Evolutionary conservation across 92 coral and sea anemone genomes (phyloP), one percentile per base, ranked within the genome.

Genomic region (Hydrozoanthus gracilis): DNA sequence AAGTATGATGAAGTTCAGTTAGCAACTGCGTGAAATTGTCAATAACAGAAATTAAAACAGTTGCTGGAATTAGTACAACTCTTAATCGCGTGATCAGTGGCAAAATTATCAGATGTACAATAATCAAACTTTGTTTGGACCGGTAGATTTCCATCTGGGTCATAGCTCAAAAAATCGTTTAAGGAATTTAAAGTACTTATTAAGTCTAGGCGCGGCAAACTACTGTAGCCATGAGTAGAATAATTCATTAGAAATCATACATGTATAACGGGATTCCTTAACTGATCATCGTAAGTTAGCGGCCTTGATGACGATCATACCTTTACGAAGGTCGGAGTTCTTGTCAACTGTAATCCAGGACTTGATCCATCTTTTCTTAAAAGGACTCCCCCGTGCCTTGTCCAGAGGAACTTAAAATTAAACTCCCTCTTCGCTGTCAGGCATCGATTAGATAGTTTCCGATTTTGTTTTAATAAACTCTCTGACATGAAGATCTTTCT

Each of bases 51-150:
- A 74, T 27, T 27, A 27, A 27, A 74, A 74, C 49, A 74, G 49
- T 67, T 67, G 72, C 44, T 67, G 72, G 78, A 47, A 52, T 83
- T 61, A 51, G 80, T 77, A 72, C 86, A 84, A 54, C 64, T 78
- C 65, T 60, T 51, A 83, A 68, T 83, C 62, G 79, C 83, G 39
- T 86, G 27, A 77, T 64, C 69, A 56, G 62, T 88, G 46, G 56
- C 71, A 84, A 92, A 92, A 20, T 83, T 88, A 85, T 92, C 78
- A 9, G 79, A 72, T 71, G 86, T 62, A 67, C 84, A 90, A 58
- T 92, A 87, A 51, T 90, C 75, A 71, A 90, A 74, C 6, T 50
- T 74, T 13, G 79, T 74, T 49, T 74, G 79, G 79, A 74, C 6
- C 14, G 79, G 79, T 74, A 74, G 35, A 74, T 49, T 50, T 74